Evolutionary conservation across 2,113 vertebrate genomes (phyloP).

Genomic region (Sisor rabdophorus): DNA sequence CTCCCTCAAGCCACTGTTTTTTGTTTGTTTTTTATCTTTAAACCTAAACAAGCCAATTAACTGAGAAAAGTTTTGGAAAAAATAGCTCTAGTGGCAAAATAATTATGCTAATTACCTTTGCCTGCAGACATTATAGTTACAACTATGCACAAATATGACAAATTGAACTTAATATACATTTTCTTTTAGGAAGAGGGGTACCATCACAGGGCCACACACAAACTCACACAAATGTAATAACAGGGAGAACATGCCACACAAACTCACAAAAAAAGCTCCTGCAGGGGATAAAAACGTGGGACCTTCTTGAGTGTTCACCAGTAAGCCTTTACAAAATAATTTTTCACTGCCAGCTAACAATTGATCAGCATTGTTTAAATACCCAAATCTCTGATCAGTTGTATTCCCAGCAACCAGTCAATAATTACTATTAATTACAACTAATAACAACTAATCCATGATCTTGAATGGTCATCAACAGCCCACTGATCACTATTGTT

Average conservation of each 20-base stretch:
- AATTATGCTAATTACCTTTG: conserved; percentile 40
- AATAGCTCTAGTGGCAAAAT: conserved; percentile 29
- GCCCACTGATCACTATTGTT: neutral
- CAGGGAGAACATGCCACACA: no score
- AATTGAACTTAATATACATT: conserved; percentile 21
- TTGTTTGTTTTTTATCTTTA: conserved; percentile 20
- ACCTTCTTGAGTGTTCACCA: no score
- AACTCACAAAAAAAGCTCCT: no score
- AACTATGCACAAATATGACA: neutral
- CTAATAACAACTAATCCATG: no score
- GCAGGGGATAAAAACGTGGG: no score
- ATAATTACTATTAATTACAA: neutral
- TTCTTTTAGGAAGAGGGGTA: no score
- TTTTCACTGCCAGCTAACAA: neutral
- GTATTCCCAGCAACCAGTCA: neutral
- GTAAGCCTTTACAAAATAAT: no score
- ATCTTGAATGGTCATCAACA: no score
- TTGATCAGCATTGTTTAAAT: neutral
- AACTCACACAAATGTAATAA: no score
- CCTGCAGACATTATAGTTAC: conserved; percentile 11
- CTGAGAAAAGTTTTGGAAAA: conserved; percentile 43
- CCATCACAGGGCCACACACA: no score
- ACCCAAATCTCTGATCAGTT: neutral
- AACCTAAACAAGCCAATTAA: conserved; percentile 53
- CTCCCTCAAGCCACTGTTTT: conserved; percentile 25